These are phyloP conservation scores for Nomia melanderi DNA, from an alignment of 1,140 invertebrate species.

Conservation along the genomic window DNA sequence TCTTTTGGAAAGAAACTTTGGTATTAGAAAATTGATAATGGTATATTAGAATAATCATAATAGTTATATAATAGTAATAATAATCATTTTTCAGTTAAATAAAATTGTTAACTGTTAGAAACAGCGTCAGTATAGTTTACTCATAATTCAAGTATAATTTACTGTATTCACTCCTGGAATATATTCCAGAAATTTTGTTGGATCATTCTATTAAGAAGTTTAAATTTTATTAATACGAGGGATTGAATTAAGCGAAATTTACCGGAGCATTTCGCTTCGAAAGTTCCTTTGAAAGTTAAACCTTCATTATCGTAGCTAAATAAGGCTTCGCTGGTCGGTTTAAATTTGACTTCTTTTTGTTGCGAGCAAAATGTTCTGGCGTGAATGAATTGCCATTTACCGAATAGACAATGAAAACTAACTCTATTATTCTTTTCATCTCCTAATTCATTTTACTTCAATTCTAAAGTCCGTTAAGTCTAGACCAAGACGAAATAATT, in stretches of 20 bases:
- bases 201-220: conserved; percentile 14
- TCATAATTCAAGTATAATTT: no score
- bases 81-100: no score
- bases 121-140: no score
- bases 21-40: no score
- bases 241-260: conserved; percentile 21
- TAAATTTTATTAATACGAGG: not conserved
- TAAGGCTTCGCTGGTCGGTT: not conserved
- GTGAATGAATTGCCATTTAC: not conserved
- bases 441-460: not conserved
- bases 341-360: not conserved
- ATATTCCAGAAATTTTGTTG: conserved; percentile 4
- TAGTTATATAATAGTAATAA: no score
- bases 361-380: not conserved
- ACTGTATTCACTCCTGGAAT: not conserved
- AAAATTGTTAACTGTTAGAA: no score
- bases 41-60: no score
- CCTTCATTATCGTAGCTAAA: conserved; percentile 2
- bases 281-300: not conserved
- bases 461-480: not conserved
- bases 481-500: not conserved
- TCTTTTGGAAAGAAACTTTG: no score
- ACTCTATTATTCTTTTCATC: not conserved
- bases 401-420: not conserved
- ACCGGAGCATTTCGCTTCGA: conserved; percentile 18